Evolutionary conservation across 2,797 vertebrate genomes (phyloP), one percentile per base, ranked within the genome.

Genomic region (Acrocephalus scirpaceus): DNA sequence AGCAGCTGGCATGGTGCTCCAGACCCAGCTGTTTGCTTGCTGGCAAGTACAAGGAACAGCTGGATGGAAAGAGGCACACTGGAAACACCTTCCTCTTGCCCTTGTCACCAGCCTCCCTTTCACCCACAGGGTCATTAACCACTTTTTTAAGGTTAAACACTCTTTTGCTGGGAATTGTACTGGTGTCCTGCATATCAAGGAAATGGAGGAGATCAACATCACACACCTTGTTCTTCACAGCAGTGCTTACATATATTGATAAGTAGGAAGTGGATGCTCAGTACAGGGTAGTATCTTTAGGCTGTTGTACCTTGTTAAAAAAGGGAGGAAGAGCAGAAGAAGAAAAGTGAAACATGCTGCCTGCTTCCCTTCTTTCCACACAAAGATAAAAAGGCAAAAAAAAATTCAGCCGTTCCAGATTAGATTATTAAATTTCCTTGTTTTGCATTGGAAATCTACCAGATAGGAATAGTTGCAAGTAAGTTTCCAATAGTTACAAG

Each of bases 211-310:
- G 72, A 16, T 72, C 3, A 29, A 16, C 2, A 9, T 80, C 38
- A 7, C 27, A 7, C 32, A 10, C 12, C 21, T 61, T 29, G 27
- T 56, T 84, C 21, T 79, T 32, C 19, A 2, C 16, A 26, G 45
- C 0, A 0, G 2, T 51, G 22, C 42, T 62, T 58, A 17, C 51
- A 40, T 48, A 30, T 64, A 13, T 47, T 66, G 25, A 10, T 29
- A 40, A 8, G 17, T 38, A 64, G 26, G 40, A 58, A 47, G 23
- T 36, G 21, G 40, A 22, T 76, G 16, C 53, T 73, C 9, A 16
- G 16, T 45, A 13, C 0, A 0, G 16, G 47, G 16, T 57, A 42
- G 26, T 40, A 26, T 74, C 38, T 61, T 86, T 34, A 17, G 48
- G 16, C 12, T 71, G 4, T 56, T 90, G 32, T 34, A 40, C 11